Evolutionary conservation across 2,888 invertebrate species (phyloP).

Genomic region (Yponomeuta plumbellus): DNA sequence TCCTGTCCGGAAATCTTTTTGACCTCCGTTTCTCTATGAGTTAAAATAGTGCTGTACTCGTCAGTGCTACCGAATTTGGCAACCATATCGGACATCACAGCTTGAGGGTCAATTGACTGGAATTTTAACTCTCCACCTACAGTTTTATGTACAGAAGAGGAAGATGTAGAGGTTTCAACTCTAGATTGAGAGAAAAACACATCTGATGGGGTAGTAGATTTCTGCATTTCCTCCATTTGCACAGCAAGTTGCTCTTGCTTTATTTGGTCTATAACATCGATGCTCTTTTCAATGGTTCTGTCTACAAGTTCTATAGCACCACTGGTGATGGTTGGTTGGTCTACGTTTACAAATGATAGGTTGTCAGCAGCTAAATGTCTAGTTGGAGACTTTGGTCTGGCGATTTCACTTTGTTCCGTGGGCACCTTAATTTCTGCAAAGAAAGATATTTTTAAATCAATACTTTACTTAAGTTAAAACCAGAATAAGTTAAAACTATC

Average conservation of each 20-base stretch:
- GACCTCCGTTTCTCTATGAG: slow-evolving; percentile 72
- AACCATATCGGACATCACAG: slow-evolving; percentile 64
- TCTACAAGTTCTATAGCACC: slow-evolving; percentile 76
- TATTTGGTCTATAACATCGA: slow-evolving; percentile 60
- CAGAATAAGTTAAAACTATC: not conserved
- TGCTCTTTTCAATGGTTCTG: slow-evolving; percentile 64
- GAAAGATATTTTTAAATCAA: slow-evolving; percentile 24
- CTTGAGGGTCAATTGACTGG: slow-evolving; percentile 56
- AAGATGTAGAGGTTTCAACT: slow-evolving; percentile 62
- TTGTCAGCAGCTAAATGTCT: slow-evolving; percentile 68
- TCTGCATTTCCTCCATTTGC: slow-evolving; percentile 62
- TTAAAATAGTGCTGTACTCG: slow-evolving; percentile 60
- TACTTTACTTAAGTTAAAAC: not conserved
- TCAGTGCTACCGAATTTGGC: slow-evolving; percentile 53
- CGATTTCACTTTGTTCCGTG: slow-evolving; percentile 51
- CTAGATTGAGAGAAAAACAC: slow-evolving; percentile 61
- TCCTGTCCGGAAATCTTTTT: slow-evolving; percentile 71
- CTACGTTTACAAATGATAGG: slow-evolving; percentile 64
- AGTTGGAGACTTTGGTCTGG: slow-evolving; percentile 66
- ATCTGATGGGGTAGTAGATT: slow-evolving; percentile 48
- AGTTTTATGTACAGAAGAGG: slow-evolving; percentile 62
- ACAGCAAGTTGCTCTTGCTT: slow-evolving; percentile 62
- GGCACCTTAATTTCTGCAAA: slow-evolving; percentile 66
- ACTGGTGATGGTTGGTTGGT: slow-evolving; percentile 71
- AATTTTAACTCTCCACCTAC: slow-evolving; percentile 58